Evolutionary conservation across 2,888 invertebrate species (phyloP).

Genomic region (Oasisia sp.): DNA sequence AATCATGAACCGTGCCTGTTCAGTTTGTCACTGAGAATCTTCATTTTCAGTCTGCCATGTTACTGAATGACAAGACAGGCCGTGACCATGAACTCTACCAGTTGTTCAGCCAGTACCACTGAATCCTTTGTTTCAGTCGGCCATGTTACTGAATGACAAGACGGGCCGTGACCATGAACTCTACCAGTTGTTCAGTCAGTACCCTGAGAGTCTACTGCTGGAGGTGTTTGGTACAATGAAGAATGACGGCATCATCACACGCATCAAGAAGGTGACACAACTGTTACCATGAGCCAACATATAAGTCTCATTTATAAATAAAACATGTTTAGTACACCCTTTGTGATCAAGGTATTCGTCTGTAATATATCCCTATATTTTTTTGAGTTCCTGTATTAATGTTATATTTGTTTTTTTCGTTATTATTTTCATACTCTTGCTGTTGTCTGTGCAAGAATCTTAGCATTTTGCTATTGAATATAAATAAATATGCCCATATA

Average conservation of each 20-base stretch:
- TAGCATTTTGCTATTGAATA: too few species aligned
- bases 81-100: slow-evolving; percentile 77
- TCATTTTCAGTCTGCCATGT: neutral
- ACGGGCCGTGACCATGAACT: slow-evolving; percentile 75
- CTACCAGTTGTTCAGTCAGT: slow-evolving; percentile 78
- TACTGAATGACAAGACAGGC: slow-evolving; percentile 71
- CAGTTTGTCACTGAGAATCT: slow-evolving; percentile 71
- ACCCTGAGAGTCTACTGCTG: slow-evolving; percentile 74
- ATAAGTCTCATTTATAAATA: neutral
- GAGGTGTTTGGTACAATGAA: slow-evolving; percentile 73
- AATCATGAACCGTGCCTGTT: slow-evolving; percentile 78
- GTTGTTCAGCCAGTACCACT: slow-evolving; percentile 77
- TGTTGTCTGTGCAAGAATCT: neutral
- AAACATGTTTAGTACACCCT: neutral
- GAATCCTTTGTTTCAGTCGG: slow-evolving; percentile 69
- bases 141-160: slow-evolving; percentile 73
- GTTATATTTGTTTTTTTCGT: neutral
- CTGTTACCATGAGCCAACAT: neutral
- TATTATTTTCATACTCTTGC: neutral
- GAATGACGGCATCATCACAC: slow-evolving; percentile 72
- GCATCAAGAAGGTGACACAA: slow-evolving; percentile 37
- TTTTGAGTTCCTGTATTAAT: neutral
- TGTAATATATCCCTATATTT: neutral
- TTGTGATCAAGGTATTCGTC: neutral
- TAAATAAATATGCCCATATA: too few species aligned